Conservation (phyloP, 2,797 vertebrate genomes). For the Alcedo atthis region DNA sequence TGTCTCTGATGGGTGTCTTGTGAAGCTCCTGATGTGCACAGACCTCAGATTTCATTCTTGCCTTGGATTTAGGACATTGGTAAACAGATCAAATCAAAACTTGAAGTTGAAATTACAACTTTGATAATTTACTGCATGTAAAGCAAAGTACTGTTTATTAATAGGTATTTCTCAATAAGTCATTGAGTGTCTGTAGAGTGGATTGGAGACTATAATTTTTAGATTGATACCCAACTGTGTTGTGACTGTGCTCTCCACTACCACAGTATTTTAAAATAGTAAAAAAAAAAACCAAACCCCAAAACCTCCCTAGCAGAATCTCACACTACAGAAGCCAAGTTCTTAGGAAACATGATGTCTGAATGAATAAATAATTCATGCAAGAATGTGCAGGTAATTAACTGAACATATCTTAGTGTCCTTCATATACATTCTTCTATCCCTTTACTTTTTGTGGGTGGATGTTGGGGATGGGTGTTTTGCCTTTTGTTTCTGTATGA, state of each 20-base stretch:
- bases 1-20: no score
- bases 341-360: neutral
- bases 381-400: neutral
- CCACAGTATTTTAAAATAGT: neutral
- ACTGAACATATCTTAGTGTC: neutral
- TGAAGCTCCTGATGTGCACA: no score
- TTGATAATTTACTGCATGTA: no score
- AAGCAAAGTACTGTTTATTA: no score
- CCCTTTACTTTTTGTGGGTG: neutral
- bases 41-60: no score
- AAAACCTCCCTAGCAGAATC: neutral
- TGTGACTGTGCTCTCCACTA: neutral
- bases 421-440: neutral
- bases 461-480: neutral
- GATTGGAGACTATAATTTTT: neutral
- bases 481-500: neutral
- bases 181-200: neutral
- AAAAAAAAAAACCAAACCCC: neutral
- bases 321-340: neutral
- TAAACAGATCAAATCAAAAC: no score
- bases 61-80: no score
- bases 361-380: neutral
- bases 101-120: no score
- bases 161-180: neutral
- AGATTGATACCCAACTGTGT: neutral